Evolutionary conservation across 2,113 vertebrate genomes (phyloP).

Genomic region (Riparia riparia): DNA sequence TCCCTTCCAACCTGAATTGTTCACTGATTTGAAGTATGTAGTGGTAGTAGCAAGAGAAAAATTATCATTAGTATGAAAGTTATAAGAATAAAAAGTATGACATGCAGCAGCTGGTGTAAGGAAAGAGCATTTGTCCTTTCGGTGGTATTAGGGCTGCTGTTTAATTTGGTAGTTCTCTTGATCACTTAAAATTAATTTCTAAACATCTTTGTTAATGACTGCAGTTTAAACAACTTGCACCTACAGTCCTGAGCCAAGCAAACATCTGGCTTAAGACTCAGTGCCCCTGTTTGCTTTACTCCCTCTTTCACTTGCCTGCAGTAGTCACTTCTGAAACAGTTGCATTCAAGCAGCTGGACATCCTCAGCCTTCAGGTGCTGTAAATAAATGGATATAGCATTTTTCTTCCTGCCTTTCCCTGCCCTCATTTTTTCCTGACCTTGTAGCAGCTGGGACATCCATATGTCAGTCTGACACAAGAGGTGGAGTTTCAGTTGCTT

Average conservation of each 20-base stretch:
- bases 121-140: neutral
- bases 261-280: neutral
- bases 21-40: neutral
- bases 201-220: neutral
- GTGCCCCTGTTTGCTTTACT: neutral
- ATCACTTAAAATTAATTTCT: neutral
- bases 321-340: neutral
- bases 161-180: neutral
- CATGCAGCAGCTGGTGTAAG: neutral
- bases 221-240: neutral
- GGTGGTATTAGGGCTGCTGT: neutral
- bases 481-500: neutral
- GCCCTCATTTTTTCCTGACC: neutral
- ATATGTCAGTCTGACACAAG: neutral
- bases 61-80: neutral
- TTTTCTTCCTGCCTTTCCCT: neutral
- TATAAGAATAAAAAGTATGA: neutral
- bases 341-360: neutral
- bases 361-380: neutral
- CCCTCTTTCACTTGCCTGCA: neutral
- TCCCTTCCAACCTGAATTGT: neutral
- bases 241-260: neutral
- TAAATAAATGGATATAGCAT: neutral
- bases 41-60: neutral
- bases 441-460: neutral